Percentiles rank a stretch among this genome's conserved stretches.
These are phyloP conservation scores for Drosophila orena DNA, from an alignment of 1,140 invertebrate species.

Conservation along the genomic window DNA sequence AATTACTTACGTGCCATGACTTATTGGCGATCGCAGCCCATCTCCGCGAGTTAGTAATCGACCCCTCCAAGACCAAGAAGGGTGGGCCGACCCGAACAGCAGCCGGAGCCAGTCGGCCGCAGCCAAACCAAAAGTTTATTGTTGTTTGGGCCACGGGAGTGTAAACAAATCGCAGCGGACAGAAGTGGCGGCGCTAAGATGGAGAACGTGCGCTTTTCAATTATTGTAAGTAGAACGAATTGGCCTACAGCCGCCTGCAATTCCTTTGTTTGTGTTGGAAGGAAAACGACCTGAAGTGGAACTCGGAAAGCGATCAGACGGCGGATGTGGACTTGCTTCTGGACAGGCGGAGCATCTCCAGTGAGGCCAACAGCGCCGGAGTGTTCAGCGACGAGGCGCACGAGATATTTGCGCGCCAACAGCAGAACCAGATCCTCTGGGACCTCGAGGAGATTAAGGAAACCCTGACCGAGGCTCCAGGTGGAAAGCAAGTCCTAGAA, in stretches of 20 bases:
- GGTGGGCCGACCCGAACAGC: slow-evolving; percentile 12
- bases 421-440: slow-evolving; percentile 85
- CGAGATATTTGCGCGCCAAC: slow-evolving; percentile 70
- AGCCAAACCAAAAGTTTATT: slow-evolving; percentile 46
- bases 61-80: slow-evolving; percentile 1
- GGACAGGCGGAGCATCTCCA: slow-evolving; percentile 85
- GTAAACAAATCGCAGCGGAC: slow-evolving; percentile 52
- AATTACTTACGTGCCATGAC: slow-evolving; percentile 18
- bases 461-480: slow-evolving; percentile 84
- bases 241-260: slow-evolving; percentile 1
- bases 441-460: slow-evolving; percentile 81
- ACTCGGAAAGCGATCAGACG: slow-evolving; percentile 70
- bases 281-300: slow-evolving; percentile 84
- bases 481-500: slow-evolving; percentile 85
- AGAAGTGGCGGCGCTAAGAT: slow-evolving; percentile 57
- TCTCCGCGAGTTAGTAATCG: slow-evolving; percentile 21
- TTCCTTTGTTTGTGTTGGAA: slow-evolving; percentile 46
- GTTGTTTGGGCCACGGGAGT: slow-evolving; percentile 56
- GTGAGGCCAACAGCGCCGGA: slow-evolving; percentile 85
- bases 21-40: slow-evolving; percentile 25
- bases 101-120: slow-evolving; percentile 43
- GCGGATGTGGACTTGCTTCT: slow-evolving; percentile 68
- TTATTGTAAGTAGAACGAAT: slow-evolving; percentile 71
- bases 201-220: slow-evolving; percentile 84
- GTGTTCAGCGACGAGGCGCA: slow-evolving; percentile 81